Base-by-base conservation (phyloP, 2,888 invertebrate genomes). In the Acutogordius australiensis region DNA sequence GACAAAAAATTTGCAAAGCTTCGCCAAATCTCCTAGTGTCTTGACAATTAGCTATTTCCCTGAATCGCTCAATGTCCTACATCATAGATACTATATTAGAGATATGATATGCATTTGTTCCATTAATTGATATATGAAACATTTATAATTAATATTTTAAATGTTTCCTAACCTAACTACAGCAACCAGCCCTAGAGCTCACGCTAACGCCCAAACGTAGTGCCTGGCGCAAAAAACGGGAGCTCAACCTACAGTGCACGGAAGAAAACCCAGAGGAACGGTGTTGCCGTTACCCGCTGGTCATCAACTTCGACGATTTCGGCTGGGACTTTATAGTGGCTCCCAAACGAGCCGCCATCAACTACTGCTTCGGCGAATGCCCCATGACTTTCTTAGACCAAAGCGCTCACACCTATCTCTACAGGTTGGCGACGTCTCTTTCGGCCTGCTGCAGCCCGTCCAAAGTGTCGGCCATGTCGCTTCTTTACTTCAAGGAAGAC, bases 281-380 rank as follows among this genome's bases (percentile, higher is more conserved):
- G 29, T 28, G 28, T 73, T 90, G 90, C 68, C 80, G 87, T 1
- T 88, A 86, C 71, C 86, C 87, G 0, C 76, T 90, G 45, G 80
- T 80, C 4, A 85, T 91, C 4, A 84, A 87, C 74, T 91, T 91
- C 70, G 82, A 82, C 65, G 80, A 81, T 67, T 87, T 90, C 68
- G 86, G 86, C 27, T 88, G 87, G 85, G 85, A 88, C 69, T 90
- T 87, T 80, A 84, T 90, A 66, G 85, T 90, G 61, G 86, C 87
- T 0, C 90, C 90, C 0, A 85, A 84, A 67, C 77, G 79, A 66
- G 90, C 87, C 74, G 82, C 84, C 67, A 88, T 88, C 2, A 84
- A 86, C 73, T 90, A 86, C 74, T 91, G 90, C 73, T 80, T 83
- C 60, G 88, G 90, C 2, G 85, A 88, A 66, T 90, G 90, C 70